Evolutionary conservation across 2,888 invertebrate genomes (phyloP), one percentile per base, ranked within the genome.

Genomic region (Tetrapedia diversipes): DNA sequence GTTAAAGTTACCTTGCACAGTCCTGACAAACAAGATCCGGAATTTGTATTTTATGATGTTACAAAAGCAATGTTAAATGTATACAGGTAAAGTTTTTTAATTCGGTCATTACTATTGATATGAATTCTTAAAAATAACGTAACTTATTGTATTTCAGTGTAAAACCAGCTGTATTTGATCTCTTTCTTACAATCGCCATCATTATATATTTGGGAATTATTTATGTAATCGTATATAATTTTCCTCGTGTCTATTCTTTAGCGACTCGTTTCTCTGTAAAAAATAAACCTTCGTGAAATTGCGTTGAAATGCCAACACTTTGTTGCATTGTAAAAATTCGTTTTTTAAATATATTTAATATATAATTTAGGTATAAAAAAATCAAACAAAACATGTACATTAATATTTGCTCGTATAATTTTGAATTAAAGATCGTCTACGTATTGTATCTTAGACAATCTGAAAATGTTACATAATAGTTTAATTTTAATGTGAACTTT

Each of bases 151-250:
- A 77, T 94, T 95, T 86, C 94, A 97, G 98, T 91, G 98, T 99
- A 7, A 99, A 99, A 91, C 99, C 99, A 79, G 99, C 99, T 11
- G 96, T 99, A 69, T 99, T 99, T 93, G 99, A 99, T 94, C 95
- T 99, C 86, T 96, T 99, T 86, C 94, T 99, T 16, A 98, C 98
- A 0, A 92, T 97, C 74, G 95, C 95, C 43, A 98, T 99, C 88
- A 93, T 96, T 41, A 93, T 95, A 29, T 99, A 99, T 92, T 94
- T 99, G 66, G 94, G 95, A n/a, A 88, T 95, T 6, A 94, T 98
- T n/a, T 98, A 98, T 92, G 94, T 97, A 86, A 93, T 95, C 14
- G 95, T 98, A 73, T 95, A 95, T 80, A 92, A 95, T 82, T 96
- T 96, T 90, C 95, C 96, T 11, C 88, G 92, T 6, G 92, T 95